Conservation (phyloP, 2,797 vertebrate species). For the Helicolenus hilgendorfi region DNA sequence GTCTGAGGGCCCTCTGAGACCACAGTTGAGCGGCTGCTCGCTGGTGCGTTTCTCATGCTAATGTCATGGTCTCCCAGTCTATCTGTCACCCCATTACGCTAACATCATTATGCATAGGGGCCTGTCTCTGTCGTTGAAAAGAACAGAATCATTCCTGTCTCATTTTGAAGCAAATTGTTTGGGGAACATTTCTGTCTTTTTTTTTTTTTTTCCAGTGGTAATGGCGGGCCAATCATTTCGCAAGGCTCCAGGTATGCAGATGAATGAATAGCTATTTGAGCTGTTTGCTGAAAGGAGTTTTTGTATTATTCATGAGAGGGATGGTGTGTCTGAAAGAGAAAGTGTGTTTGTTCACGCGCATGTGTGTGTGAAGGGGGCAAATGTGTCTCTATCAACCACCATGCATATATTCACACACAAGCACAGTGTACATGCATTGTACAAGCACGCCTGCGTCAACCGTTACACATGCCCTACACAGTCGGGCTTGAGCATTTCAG, state of each 20-base stretch:
- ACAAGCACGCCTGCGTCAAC: background rate
- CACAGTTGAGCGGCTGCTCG: slow-evolving; percentile 90
- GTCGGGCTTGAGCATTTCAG: background rate
- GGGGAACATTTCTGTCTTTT: slow-evolving; percentile 86
- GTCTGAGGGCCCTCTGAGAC: slow-evolving; percentile 85
- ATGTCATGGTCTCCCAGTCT: slow-evolving; percentile 90
- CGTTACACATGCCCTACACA: background rate
- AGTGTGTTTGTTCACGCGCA: slow-evolving; percentile 16
- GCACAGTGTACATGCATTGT: slow-evolving; percentile 43
- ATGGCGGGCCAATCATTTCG: slow-evolving; percentile 89
- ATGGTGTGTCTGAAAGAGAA: slow-evolving; percentile 73
- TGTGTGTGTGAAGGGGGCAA: slow-evolving; percentile 42
- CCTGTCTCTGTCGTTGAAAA: slow-evolving; percentile 86
- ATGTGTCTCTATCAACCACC: slow-evolving; percentile 45
- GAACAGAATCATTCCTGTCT: slow-evolving; percentile 91
- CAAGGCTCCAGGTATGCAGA: slow-evolving; percentile 89
- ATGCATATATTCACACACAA: slow-evolving; percentile 25
- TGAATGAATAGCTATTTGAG: slow-evolving; percentile 90
- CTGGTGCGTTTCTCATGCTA: slow-evolving; percentile 92
- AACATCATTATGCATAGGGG: slow-evolving; percentile 91
- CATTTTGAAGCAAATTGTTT: slow-evolving; percentile 92
- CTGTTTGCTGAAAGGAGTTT: slow-evolving; percentile 85
- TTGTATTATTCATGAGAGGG: slow-evolving; percentile 90
- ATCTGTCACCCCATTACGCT: slow-evolving; percentile 91
- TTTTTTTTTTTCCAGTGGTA: slow-evolving; percentile 60